Base-by-base conservation (phyloP, 2,113 vertebrate genomes). In the Motacilla alba region DNA sequence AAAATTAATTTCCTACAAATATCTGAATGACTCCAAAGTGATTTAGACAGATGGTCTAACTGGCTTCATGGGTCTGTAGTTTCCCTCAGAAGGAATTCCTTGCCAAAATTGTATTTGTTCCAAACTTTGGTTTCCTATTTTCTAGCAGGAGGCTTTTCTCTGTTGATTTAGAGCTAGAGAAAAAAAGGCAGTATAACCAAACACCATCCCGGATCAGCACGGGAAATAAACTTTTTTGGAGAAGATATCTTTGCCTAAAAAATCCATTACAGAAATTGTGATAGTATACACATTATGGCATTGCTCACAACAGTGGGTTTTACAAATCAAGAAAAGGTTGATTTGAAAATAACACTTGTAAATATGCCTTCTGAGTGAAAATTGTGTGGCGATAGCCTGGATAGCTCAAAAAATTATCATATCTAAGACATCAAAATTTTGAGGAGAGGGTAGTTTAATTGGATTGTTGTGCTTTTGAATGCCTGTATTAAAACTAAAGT, bases 1-100 rank as follows among this genome's bases (percentile, higher is more conserved):
- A 92, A 89, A 82, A 70, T 94, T 30, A 93, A 91, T 95, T 94
- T 87, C 56, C 73, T 90, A 72, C 5, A 35, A 94, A 90, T 79
- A 84, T 70, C n/a, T 73, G 78, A 94, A 92, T 69, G 50, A 91
- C 37, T 92, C 68, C 52, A 68, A 94, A 94, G 72, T 52, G 89
- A 88, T 74, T 74, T 74, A 95, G 75, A 90, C 69, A 97, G 87
- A 94, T 95, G 88, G 74, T 70, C 46, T 86, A 92, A 84, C 72
- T 81, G 91, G 39, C n/a, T 95, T 74, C 66, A 62, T 67, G 53
- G 59, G 47, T 84, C 64, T 75, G 21, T 91, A 93, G 87, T 96
- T 96, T 90, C 67, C 44, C 92, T 89, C 55, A 91, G 93, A 95
- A 56, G 67, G 63, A 93, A 89, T 72, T 67, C 37, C 14, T 49